Percentiles rank a stretch among this genome's conserved stretches.
Evolutionary conservation across 2,113 vertebrate genomes (phyloP).

Genomic region (Plecotus auritus): DNA sequence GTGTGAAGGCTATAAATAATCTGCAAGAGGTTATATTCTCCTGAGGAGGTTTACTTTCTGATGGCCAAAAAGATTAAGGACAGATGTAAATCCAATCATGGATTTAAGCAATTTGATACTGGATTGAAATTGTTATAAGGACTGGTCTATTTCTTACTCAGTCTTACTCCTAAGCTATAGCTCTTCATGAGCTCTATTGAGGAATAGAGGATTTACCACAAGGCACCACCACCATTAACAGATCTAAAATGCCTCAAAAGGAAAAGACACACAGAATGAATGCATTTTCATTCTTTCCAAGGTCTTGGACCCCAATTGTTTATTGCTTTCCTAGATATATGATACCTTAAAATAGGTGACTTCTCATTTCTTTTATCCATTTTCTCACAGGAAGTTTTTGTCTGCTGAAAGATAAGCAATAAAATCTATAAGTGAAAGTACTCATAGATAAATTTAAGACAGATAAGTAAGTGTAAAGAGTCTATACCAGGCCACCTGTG

Average conservation of each 20-base stretch:
- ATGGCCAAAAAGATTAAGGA: not conserved
- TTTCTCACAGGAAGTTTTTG: not conserved
- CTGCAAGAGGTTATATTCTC: not conserved
- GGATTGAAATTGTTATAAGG: not conserved
- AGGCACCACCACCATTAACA: not conserved
- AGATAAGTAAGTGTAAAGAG: not conserved
- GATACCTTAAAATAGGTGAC: not conserved
- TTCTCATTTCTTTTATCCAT: not conserved
- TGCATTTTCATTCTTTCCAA: not conserved
- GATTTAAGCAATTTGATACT: not conserved
- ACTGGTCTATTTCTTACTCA: not conserved
- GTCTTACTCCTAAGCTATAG: not conserved
- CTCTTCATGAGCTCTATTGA: not conserved
- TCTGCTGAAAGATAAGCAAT: not conserved
- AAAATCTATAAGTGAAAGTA: not conserved
- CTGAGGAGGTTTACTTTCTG: not conserved
- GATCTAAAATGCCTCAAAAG: not conserved
- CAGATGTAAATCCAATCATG: not conserved
- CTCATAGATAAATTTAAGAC: not conserved
- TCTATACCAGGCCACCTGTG: not conserved
- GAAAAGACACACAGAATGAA: not conserved
- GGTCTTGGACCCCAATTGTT: not conserved
- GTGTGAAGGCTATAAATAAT: not conserved
- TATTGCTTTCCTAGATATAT: not conserved
- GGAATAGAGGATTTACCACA: not conserved